Evolutionary conservation across 2,797 vertebrate genomes (phyloP).

Genomic region (Sebastiscus albofasciatus): DNA sequence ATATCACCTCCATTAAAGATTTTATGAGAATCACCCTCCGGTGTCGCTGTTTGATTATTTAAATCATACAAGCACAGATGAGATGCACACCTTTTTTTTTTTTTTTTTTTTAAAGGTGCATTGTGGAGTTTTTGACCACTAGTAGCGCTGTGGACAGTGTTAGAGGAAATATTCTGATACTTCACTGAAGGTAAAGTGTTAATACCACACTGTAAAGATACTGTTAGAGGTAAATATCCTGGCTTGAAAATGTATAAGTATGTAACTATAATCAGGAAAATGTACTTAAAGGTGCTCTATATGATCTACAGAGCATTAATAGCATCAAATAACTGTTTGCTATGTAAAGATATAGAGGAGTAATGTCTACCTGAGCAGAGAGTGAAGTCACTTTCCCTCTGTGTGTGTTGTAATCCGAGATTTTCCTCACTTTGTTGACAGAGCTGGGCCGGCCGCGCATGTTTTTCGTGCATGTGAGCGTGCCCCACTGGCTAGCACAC

Average conservation of each 20-base stretch:
- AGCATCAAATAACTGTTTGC: neutral
- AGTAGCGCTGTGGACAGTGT: neutral
- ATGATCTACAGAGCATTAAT: neutral
- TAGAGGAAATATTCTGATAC: neutral
- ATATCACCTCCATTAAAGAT: constrained; percentile 85
- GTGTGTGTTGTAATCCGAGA: no score
- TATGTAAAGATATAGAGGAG: no score
- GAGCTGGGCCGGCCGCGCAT: no score
- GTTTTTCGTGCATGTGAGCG: no score
- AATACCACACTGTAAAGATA: neutral
- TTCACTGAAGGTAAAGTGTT: neutral
- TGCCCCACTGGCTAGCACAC: no score
- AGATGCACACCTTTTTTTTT: neutral
- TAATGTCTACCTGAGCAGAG: no score
- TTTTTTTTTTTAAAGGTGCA: neutral
- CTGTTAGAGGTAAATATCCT: neutral
- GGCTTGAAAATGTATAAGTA: neutral
- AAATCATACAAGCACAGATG: neutral
- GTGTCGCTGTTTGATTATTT: constrained; percentile 14
- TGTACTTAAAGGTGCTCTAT: neutral
- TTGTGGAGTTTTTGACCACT: neutral
- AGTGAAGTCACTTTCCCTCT: no score
- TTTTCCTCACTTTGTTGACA: no score
- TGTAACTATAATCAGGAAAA: neutral
- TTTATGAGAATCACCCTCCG: constrained; percentile 73